Percentiles rank a stretch among this genome's conserved stretches.
Evolutionary conservation across 2,113 vertebrate genomes (phyloP).

Genomic region (Onychostruthus taczanowskii): DNA sequence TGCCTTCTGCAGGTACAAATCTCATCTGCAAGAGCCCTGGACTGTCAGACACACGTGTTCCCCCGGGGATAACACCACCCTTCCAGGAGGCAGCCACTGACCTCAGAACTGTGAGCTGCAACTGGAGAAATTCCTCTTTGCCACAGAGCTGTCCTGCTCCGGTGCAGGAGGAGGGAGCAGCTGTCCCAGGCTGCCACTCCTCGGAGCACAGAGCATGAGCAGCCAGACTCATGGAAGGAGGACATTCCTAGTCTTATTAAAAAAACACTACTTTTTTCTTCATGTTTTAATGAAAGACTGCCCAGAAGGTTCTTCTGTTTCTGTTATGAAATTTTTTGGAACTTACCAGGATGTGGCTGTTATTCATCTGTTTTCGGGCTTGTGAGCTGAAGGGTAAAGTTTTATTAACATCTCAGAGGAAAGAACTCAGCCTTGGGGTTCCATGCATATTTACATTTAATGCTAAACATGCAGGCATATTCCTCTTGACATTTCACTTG

Average conservation of each 20-base stretch:
- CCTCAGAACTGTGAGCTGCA: not conserved
- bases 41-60: not conserved
- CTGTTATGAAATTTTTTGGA: not conserved
- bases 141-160: not conserved
- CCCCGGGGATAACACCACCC: not conserved
- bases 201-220: rapidly evolving
- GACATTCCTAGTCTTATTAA: not conserved
- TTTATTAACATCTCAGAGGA: not conserved
- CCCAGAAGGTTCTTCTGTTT: not conserved
- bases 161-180: not conserved
- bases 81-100: not conserved
- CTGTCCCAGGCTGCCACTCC: not conserved
- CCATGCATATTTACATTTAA: not conserved
- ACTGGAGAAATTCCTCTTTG: not conserved
- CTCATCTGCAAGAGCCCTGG: not conserved
- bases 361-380: not conserved
- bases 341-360: not conserved
- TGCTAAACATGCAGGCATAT: not conserved
- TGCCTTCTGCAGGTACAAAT: not conserved
- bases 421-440: conserved; percentile 5
- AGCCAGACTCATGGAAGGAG: not conserved
- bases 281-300: not conserved
- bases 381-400: not conserved
- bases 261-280: not conserved
- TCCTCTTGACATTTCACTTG: conserved; percentile 3